These are phyloP conservation scores for Diphyllodes magnificus DNA, from an alignment of 2,113 vertebrate genomes.

Conservation along the genomic window DNA sequence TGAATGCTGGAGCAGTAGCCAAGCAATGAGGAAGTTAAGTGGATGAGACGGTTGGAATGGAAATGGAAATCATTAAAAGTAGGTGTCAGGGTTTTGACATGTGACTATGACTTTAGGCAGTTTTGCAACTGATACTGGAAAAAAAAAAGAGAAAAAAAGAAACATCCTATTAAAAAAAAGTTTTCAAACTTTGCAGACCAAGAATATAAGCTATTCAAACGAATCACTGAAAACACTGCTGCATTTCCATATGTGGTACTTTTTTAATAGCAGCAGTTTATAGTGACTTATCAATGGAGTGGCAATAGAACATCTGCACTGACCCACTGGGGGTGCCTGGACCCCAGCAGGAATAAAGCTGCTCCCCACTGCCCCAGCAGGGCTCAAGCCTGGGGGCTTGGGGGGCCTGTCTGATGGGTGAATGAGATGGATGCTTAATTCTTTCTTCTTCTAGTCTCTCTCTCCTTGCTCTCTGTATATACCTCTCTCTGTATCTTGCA, in stretches of 20 bases:
- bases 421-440: not conserved
- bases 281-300: not conserved
- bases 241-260: not conserved
- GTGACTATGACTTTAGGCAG: not conserved
- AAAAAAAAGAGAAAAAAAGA: not conserved
- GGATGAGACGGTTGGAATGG: not conserved
- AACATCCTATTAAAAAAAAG: not conserved
- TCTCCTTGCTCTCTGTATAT: not conserved
- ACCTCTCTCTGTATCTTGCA: not conserved
- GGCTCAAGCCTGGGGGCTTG: not conserved
- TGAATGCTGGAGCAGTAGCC: not conserved
- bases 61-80: constrained; percentile 10
- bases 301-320: not conserved
- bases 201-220: not conserved
- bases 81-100: not conserved
- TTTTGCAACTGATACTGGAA: not conserved
- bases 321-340: not conserved
- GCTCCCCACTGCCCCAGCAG: not conserved
- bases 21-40: not conserved
- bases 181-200: not conserved
- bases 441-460: not conserved
- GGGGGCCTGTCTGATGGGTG: not conserved
- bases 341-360: not conserved
- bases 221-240: not conserved
- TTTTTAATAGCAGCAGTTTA: not conserved